Conservation (phyloP, 2,113 vertebrate genomes). For the Otis tarda region DNA sequence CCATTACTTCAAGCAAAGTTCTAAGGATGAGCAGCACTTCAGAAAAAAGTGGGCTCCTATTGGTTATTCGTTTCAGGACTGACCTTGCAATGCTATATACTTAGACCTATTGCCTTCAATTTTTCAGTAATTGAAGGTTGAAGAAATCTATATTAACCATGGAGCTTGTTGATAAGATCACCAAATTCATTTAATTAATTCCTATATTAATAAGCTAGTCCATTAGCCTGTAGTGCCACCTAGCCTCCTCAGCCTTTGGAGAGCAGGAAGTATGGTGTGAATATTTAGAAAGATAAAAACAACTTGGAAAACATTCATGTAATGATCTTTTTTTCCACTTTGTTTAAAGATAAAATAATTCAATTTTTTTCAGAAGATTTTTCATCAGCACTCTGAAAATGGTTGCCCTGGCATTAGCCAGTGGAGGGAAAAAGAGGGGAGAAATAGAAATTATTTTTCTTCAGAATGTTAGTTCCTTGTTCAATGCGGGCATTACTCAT, state of each 20-base stretch:
- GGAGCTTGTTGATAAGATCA: not conserved
- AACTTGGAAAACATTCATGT: not conserved
- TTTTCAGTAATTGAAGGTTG: not conserved
- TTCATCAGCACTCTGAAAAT: not conserved
- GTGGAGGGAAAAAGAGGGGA: not conserved
- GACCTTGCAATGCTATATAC: not conserved
- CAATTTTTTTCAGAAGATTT: not conserved
- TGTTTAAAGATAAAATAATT: not conserved
- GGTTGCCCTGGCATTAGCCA: not conserved
- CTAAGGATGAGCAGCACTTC: not conserved
- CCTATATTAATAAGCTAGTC: not conserved
- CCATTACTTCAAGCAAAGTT: not conserved
- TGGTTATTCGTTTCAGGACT: not conserved
- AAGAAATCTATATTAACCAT: not conserved
- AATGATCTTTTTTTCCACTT: accelerated
- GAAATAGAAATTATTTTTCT: not conserved
- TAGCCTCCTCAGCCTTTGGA: conserved; percentile 31
- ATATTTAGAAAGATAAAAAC: not conserved
- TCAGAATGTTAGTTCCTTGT: not conserved
- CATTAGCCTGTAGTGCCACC: conserved; percentile 57
- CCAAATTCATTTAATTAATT: not conserved
- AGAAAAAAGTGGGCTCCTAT: not conserved
- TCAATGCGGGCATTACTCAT: not conserved
- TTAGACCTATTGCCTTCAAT: not conserved
- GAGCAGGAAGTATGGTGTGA: not conserved